A percentile compares a stretch with the other conserved stretches of the same genome.
These are phyloP conservation scores for Coenonympha arcania DNA, from an alignment of 2,888 invertebrate genomes.

Conservation along the genomic window DNA sequence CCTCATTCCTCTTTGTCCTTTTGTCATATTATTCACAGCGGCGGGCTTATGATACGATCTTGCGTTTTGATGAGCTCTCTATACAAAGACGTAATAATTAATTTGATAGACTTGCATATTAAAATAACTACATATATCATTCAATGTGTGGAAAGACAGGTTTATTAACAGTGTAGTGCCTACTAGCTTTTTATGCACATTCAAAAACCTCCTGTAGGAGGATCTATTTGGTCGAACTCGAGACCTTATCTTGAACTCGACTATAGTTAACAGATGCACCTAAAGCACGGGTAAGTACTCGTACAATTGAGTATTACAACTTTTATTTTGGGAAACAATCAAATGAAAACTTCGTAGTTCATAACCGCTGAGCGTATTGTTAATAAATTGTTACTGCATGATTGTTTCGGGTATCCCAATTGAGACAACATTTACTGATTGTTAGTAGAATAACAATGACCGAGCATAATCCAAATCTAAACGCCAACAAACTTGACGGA, in stretches of 20 bases:
- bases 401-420: constrained; percentile 63
- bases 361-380: constrained; percentile 30
- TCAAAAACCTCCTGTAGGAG: too few relatives aligned
- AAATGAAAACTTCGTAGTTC: constrained; percentile 10
- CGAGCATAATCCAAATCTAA: constrained; percentile 73
- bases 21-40: constrained; percentile 49
- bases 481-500: constrained; percentile 61
- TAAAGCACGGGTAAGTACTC: neutral
- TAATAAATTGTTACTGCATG: constrained; percentile 53
- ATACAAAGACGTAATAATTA: constrained; percentile 3
- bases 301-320: neutral
- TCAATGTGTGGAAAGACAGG: constrained; percentile 4
- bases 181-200: too few relatives aligned
- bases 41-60: constrained; percentile 43
- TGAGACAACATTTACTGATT: constrained; percentile 53
- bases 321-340: neutral
- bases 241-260: too few relatives aligned
- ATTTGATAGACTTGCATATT: neutral
- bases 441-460: constrained; percentile 66
- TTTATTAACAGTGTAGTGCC: constrained; percentile 6
- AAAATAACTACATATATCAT: constrained; percentile 1
- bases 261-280: too few relatives aligned
- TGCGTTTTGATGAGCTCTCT: constrained; percentile 10
- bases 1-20: constrained; percentile 53
- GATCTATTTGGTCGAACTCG: too few relatives aligned